A percentile compares a stretch with the other conserved stretches of the same genome.
phyloP scores from a whole-genome alignment of 2,888 invertebrate genomes.

The Rhingia rostrata region DNA sequence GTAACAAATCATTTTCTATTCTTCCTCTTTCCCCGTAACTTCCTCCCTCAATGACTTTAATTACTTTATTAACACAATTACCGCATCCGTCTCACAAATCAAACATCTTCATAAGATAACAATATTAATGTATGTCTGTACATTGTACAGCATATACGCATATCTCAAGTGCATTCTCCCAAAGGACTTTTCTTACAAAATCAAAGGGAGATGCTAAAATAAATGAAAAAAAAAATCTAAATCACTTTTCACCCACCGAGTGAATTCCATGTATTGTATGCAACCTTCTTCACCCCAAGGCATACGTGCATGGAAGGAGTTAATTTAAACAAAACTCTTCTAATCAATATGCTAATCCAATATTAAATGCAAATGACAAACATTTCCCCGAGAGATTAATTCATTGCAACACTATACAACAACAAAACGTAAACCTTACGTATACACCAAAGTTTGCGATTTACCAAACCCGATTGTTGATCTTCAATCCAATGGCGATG shows the following conservation, averaged over 20 bases:
- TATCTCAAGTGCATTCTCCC: slow-evolving; percentile 7
- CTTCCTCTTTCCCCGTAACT: not conserved
- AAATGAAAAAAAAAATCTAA: slow-evolving; percentile 21
- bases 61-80: slow-evolving; percentile 60
- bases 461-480: slow-evolving; percentile 31
- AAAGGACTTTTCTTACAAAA: slow-evolving; percentile 24
- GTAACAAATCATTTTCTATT: slow-evolving; percentile 49
- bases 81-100: slow-evolving; percentile 62
- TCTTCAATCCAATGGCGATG: not conserved
- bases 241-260: not conserved
- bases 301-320: not conserved
- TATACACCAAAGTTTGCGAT: slow-evolving; percentile 25
- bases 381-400: slow-evolving; percentile 68
- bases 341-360: slow-evolving; percentile 73
- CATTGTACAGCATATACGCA: slow-evolving; percentile 14
- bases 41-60: slow-evolving; percentile 53
- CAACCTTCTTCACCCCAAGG: slow-evolving; percentile 1
- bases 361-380: slow-evolving; percentile 72
- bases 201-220: slow-evolving; percentile 8
- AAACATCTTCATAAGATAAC: slow-evolving; percentile 66
- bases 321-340: slow-evolving; percentile 48
- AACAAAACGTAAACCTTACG: slow-evolving; percentile 32
- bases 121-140: slow-evolving; percentile 57
- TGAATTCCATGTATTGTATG: not conserved
- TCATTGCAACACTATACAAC: slow-evolving; percentile 57